Evolutionary conservation across 2,888 invertebrate genomes (phyloP), one percentile per base, ranked within the genome.

Genomic region (Cecidostiba fungosa): DNA sequence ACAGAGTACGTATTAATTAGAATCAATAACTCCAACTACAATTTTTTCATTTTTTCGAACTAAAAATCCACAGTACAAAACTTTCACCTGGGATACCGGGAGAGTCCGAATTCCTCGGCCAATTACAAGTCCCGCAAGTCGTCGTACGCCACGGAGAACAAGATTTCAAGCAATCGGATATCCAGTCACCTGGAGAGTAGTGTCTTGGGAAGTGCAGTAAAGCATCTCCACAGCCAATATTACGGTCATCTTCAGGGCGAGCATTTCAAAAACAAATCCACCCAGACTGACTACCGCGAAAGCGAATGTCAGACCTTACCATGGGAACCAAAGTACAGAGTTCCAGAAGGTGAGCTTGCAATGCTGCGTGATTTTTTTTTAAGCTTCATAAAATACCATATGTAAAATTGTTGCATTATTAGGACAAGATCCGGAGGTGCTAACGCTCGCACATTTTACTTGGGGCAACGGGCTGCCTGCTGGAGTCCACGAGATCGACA

Each of bases 301-400:
- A 96, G 96, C 0, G 96, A 96, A 88, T 95, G 96, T 0, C 97
- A 97, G 93, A 97, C 97, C 0, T 94, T 94, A 19, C 97, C 97
- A 0, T 97, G 97, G 96, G 96, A 97, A 87, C 96, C 97, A 0
- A 94, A 95, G 1, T 95, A 95, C 90, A 94, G 93, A 84, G 92
- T 96, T 47, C 73, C 82, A 83, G 72, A 87, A 88, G 90, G 92
- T 91, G 87, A 72, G 8, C 54, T 23, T 59, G n/a, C 12, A 66
- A 36, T 4, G 26, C 26, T 29, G 12, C 2, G 26, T n/a, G 4
- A 29, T 2, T 26, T 66, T 66, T 26, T 26, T 66, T 10, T 10
- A 62, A 3, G 26, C 10, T 6, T 14, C n/a, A n/a, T 26, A 12
- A 6, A 26, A 26, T 23, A 12, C 43, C 10, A n/a, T n/a, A n/a